These are phyloP conservation scores for Lophura nycthemera DNA, from an alignment of 2,113 vertebrate species.

Conservation along the genomic window DNA sequence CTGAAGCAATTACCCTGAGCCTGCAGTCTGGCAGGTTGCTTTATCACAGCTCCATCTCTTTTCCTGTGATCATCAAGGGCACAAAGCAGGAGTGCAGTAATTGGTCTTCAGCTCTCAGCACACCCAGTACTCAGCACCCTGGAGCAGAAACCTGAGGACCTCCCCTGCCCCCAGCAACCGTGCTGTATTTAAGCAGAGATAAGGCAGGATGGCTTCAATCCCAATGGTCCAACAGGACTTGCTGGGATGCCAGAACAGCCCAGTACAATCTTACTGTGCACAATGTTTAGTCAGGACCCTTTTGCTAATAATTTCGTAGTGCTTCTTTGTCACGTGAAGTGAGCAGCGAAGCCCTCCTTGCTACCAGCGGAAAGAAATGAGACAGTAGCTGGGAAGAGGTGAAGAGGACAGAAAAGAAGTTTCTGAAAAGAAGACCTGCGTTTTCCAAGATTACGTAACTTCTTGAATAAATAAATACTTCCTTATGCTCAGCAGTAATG, in stretches of 20 bases:
- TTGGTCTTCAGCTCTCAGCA: neutral
- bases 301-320: rapidly evolving
- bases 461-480: constrained; percentile 33
- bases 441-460: neutral
- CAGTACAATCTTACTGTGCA: neutral
- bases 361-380: rapidly evolving
- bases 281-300: rapidly evolving
- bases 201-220: neutral
- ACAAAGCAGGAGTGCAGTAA: neutral
- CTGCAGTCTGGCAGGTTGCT: neutral
- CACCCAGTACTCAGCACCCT: neutral
- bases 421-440: neutral
- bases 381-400: neutral
- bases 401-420: neutral
- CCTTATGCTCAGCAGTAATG: neutral
- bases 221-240: neutral
- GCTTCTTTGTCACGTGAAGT: neutral
- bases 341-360: neutral
- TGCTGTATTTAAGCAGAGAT: neutral
- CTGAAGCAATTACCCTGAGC: neutral
- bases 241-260: neutral
- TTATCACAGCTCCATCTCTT: neutral
- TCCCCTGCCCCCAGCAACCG: neutral
- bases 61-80: neutral
- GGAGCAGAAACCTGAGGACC: neutral